These are phyloP conservation scores for Tupiocoris notatus DNA, from an alignment of 2,888 invertebrate genomes.

Conservation along the genomic window DNA sequence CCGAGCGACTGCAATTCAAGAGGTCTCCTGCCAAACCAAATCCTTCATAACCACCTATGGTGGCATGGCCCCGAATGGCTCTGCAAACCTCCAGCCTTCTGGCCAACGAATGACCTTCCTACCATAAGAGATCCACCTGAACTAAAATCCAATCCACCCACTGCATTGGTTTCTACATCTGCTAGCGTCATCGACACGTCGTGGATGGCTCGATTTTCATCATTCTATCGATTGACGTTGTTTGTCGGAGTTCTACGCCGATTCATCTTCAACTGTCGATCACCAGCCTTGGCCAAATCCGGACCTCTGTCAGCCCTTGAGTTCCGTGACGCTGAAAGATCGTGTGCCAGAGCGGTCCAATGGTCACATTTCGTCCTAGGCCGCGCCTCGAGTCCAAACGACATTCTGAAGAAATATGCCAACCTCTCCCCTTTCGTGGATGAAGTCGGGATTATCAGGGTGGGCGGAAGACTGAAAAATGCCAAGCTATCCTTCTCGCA, in stretches of 20 bases:
- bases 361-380: background rate
- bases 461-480: background rate
- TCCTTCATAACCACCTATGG: background rate
- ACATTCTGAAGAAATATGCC: background rate
- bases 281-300: background rate
- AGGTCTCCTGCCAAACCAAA: background rate
- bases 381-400: background rate
- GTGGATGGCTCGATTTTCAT: background rate
- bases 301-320: background rate
- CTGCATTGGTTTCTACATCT: background rate
- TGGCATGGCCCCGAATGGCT: background rate
- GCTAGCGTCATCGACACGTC: background rate
- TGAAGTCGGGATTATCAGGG: background rate
- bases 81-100: background rate
- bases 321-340: background rate
- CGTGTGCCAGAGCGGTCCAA: background rate
- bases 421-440: background rate
- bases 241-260: background rate
- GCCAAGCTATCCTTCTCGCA: background rate
- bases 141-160: background rate
- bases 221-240: background rate
- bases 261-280: background rate
- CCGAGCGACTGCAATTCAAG: constrained; percentile 52
- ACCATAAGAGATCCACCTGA: background rate
- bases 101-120: background rate